Percentiles rank a stretch among this genome's conserved stretches.
Evolutionary conservation across 2,113 vertebrate species (phyloP).

Genomic region (Lepus timidus): DNA sequence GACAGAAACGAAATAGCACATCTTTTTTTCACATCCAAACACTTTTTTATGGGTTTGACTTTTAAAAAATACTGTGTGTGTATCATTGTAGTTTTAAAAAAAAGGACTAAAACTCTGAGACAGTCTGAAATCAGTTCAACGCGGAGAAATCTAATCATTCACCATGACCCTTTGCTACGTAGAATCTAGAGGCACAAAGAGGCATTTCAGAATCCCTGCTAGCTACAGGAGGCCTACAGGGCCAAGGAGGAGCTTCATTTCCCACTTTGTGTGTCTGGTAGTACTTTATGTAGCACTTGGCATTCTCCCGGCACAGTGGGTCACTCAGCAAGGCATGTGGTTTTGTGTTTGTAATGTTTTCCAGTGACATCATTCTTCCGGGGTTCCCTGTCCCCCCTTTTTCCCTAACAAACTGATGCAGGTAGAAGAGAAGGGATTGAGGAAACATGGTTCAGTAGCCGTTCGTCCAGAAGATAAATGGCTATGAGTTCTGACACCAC

Average conservation of each 20-base stretch:
- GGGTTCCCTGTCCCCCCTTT: neutral
- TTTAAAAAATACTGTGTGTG: neutral
- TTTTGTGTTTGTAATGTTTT: neutral
- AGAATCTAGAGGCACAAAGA: neutral
- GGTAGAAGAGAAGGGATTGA: constrained; percentile 8
- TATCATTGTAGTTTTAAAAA: neutral
- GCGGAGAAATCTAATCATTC: constrained; percentile 17
- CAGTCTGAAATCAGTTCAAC: neutral
- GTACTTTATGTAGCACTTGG: neutral
- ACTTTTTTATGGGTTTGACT: neutral
- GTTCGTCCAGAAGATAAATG: constrained; percentile 57
- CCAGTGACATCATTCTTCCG: neutral
- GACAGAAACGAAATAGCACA: neutral
- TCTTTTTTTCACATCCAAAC: neutral
- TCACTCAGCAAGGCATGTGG: neutral
- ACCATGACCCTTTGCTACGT: neutral
- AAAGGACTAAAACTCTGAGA: neutral
- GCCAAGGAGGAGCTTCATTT: neutral
- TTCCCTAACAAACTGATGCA: neutral
- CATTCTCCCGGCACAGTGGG: neutral
- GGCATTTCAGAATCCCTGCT: too few species aligned
- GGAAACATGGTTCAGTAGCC: constrained; percentile 55
- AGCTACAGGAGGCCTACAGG: too few species aligned
- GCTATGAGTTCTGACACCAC: constrained; percentile 45
- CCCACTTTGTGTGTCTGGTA: neutral